phyloP scores from a whole-genome alignment of 2,888 invertebrate species.

The Tipula unca region DNA sequence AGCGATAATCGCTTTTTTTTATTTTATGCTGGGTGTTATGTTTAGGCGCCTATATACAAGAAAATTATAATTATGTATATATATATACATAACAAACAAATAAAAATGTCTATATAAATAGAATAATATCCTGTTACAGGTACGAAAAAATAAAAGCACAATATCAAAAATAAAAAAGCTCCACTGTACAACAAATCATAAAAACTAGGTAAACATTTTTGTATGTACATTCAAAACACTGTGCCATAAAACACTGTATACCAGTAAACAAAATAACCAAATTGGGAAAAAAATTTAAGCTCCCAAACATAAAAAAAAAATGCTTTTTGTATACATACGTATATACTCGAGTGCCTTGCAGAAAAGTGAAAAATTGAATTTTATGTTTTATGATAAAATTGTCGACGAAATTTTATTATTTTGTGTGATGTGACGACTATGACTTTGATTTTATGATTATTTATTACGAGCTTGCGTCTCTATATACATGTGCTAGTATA shows the following conservation, averaged over 20 bases:
- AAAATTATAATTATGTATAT: no score
- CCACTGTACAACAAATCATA: neutral
- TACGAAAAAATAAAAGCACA: no score
- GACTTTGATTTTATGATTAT: constrained; percentile 1
- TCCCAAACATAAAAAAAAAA: neutral
- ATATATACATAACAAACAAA: no score
- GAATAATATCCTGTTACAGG: no score
- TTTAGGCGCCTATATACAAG: neutral
- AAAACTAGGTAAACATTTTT: neutral
- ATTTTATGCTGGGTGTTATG: neutral
- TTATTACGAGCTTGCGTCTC: neutral
- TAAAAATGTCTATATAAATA: no score
- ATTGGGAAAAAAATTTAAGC: neutral
- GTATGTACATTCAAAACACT: neutral
- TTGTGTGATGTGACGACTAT: neutral
- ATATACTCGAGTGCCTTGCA: neutral
- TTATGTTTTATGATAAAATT: neutral
- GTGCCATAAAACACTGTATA: neutral
- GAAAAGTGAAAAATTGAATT: neutral
- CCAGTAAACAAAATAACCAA: neutral
- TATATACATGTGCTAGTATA: neutral
- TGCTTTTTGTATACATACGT: neutral
- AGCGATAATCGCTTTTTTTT: neutral
- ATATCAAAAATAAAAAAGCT: neutral
- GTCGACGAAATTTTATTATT: neutral